Evolutionary conservation across 2,888 invertebrate species (phyloP).

Genomic region (Apamea crenata): DNA sequence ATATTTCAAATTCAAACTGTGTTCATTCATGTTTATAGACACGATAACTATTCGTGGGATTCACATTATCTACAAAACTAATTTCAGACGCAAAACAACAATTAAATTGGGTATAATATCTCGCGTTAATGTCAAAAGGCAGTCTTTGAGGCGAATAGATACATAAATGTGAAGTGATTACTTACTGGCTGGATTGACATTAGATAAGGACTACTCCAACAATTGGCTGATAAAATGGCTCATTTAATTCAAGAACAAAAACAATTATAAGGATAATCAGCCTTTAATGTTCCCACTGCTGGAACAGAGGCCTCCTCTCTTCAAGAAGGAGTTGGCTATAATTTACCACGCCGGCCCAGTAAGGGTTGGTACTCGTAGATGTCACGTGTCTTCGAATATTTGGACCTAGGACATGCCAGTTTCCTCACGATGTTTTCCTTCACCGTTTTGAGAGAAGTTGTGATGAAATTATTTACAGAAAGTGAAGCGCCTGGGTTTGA

Average conservation of each 20-base stretch:
- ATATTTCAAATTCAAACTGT: conserved; percentile 9
- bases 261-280: not conserved
- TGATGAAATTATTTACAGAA: too few relatives aligned
- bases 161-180: conserved; percentile 28
- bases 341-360: too few relatives aligned
- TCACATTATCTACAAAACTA: conserved; percentile 16
- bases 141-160: not conserved
- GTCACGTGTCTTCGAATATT: not conserved
- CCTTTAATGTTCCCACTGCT: too few relatives aligned
- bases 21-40: conserved; percentile 3
- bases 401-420: not conserved
- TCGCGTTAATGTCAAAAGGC: conserved; percentile 25
- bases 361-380: too few relatives aligned
- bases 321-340: too few relatives aligned
- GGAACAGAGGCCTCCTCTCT: too few relatives aligned
- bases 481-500: not conserved
- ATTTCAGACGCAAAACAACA: conserved; percentile 18
- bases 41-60: conserved; percentile 1
- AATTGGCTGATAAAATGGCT: not conserved
- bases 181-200: not conserved
- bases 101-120: conserved; percentile 28
- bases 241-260: not conserved
- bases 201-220: not conserved
- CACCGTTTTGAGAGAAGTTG: not conserved
- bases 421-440: not conserved